Evolutionary conservation across 2,888 invertebrate genomes (phyloP), one percentile per base, ranked within the genome.

Genomic region (Lamellibrachia satsuma): DNA sequence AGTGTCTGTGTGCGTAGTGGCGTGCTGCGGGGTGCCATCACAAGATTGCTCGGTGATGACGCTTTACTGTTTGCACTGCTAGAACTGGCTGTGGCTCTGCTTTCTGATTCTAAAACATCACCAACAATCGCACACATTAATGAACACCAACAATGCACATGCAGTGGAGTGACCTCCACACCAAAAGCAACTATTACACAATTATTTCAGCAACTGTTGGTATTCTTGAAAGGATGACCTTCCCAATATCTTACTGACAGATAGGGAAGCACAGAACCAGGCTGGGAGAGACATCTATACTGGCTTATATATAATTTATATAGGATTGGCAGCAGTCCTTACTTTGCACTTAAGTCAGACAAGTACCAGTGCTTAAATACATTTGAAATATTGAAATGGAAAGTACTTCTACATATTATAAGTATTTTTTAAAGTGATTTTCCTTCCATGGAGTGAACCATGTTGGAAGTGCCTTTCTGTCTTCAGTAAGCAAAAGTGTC

Each of bases 1-100:
- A 95, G 93, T 51, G 95, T 95, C 91, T 95, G 94, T 51, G 90
- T 91, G 39, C 91, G 92, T 27, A 52, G 52, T n/a, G 90, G 75
- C 51, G 91, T 75, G 90, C 75, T 92, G 90, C 9, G 93, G 57
- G 51, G 91, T 39, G 90, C 92, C 92, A 90, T 55, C 27, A 55
- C 52, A 11, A 27, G 52, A 52, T 52, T 55, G 52, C 91, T 55
- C 11, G 91, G 52, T 3, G 91, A 91, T 11, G 91, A 91, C 15
- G 91, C 52, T 27, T 91, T 55, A 39, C 75, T 75, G 75, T 75
- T 75, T 15, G 90, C 92, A 22, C 90, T 11, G 7, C 90, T 90
- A 3, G 92, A 55, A 11, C 90, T 92, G 52, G 90, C 57, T 90
- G 90, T 92, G 7, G 55, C 52, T 90, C 90, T 75, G 51, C 52